Evolutionary conservation across 2,888 invertebrate species (phyloP), one percentile per base, ranked within the genome.

Genomic region (Odiellus spinosus): DNA sequence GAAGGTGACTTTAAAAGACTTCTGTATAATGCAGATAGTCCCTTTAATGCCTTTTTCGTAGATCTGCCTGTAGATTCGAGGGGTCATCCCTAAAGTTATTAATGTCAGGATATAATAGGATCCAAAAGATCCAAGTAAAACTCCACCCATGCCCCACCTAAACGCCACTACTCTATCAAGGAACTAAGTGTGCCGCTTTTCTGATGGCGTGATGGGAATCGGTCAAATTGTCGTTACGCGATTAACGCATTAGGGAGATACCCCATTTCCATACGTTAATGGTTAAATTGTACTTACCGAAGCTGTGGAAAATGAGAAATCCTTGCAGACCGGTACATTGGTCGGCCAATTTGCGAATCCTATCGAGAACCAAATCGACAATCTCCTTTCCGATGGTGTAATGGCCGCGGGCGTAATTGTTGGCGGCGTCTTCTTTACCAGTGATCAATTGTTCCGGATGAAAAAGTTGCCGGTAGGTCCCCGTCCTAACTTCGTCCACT

Each of bases 191-290:
- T 42, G 87, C 87, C 12, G 87, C 85, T 4, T 87, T 87, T 63
- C 88, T 88, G 47, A 88, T 80, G n/a, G 83, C 79, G 64, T 87
- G 87, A 64, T 85, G 83, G 44, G 88, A 69, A 61, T 86, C 86
- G 63, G 83, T 82, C 64, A 86, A 86, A 65, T 86, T 87, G 51
- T 81, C 81, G 59, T 78, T 88, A 60, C 87, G 85, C 15, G 79
- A 78, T 1, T 80, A 78, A 3, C 88, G 70, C 45, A 80, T 75
- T 65, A 87, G 83, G 82, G 87, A 84, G 18, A 88, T 71, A 40
- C 87, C 71, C 1, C 86, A 84, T 0, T 85, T 83, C 65, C 90
- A 87, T 1, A 88, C 88, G 0, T 83, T 86, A 26, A 85, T 87
- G 19, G n/a, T n/a, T n/a, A n/a, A n/a, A n/a, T n/a, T n/a, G 84